Evolutionary conservation across 2,797 vertebrate species (phyloP).

Genomic region (Enteromius argenteus): DNA sequence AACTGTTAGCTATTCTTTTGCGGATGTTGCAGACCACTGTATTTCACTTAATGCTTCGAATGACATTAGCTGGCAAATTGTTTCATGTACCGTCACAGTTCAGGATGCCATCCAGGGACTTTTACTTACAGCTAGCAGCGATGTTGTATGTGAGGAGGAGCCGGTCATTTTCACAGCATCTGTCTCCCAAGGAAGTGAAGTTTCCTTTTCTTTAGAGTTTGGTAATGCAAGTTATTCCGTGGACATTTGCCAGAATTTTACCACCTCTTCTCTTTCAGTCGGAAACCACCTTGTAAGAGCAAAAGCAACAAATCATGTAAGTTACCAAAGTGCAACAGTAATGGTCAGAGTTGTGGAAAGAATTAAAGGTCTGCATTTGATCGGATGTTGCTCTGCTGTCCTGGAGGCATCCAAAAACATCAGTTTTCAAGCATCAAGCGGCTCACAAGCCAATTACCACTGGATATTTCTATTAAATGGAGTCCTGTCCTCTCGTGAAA

Average conservation of each 20-base stretch:
- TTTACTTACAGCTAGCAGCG: constrained; percentile 65
- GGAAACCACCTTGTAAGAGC: constrained; percentile 71
- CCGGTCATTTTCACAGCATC: constrained; percentile 67
- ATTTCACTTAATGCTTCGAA: constrained; percentile 80
- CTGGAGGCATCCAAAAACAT: constrained; percentile 70
- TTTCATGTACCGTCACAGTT: constrained; percentile 67
- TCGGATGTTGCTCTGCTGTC: constrained; percentile 68
- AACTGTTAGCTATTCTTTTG: constrained; percentile 68
- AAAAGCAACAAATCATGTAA: constrained; percentile 76
- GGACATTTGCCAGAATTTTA: constrained; percentile 52
- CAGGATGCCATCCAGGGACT: constrained; percentile 75
- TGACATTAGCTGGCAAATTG: constrained; percentile 73
- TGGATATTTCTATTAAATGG: constrained; percentile 77
- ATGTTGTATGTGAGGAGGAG: constrained; percentile 67
- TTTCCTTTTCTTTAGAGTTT: constrained; percentile 72
- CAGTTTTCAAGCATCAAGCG: constrained; percentile 67
- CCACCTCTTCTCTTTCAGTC: constrained; percentile 66
- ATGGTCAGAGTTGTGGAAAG: constrained; percentile 70
- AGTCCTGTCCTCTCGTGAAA: constrained; percentile 53
- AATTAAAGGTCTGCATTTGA: constrained; percentile 71
- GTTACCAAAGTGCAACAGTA: constrained; percentile 60
- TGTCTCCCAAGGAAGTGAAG: constrained; percentile 75
- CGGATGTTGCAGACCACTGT: constrained; percentile 65
- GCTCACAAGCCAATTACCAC: constrained; percentile 66
- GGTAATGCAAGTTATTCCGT: constrained; percentile 60